Conservation (phyloP, 2,888 invertebrate species). For the Amblyjoppa proteus region DNA sequence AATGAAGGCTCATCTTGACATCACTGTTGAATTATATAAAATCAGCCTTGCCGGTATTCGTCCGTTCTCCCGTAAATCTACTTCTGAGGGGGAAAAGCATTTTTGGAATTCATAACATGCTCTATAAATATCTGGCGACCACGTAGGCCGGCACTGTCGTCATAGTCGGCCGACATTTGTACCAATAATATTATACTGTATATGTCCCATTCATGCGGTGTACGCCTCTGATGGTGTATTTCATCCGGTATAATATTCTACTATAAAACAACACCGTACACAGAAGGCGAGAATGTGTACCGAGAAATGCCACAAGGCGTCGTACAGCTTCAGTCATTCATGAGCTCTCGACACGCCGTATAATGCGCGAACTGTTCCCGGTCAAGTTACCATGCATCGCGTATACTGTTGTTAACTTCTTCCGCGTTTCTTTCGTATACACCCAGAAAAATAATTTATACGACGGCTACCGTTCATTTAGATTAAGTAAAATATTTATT, state of each 20-base stretch:
- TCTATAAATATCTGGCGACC: conserved; percentile 17
- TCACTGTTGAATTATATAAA: neutral
- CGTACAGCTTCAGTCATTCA: conserved; percentile 5
- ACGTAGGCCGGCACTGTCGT: neutral
- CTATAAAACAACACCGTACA: neutral
- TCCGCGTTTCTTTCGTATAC: no score
- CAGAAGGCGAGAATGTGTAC: neutral
- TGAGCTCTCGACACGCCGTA: neutral
- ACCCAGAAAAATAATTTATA: no score
- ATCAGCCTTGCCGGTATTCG: no score
- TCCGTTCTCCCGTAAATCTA: neutral
- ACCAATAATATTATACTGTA: neutral
- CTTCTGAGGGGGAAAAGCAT: neutral
- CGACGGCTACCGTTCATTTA: no score
- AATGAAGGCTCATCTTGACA: no score
- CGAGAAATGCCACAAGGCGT: neutral
- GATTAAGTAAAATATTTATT: no score
- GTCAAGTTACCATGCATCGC: neutral
- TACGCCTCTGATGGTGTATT: neutral
- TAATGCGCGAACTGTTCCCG: neutral
- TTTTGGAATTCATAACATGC: conserved; percentile 33
- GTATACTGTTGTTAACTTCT: neutral
- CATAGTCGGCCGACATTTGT: conserved; percentile 1
- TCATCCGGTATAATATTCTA: neutral
- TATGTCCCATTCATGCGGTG: conserved; percentile 8